phyloP scores from a whole-genome alignment of 1,140 invertebrate genomes.

The Nephotettix cincticeps region DNA sequence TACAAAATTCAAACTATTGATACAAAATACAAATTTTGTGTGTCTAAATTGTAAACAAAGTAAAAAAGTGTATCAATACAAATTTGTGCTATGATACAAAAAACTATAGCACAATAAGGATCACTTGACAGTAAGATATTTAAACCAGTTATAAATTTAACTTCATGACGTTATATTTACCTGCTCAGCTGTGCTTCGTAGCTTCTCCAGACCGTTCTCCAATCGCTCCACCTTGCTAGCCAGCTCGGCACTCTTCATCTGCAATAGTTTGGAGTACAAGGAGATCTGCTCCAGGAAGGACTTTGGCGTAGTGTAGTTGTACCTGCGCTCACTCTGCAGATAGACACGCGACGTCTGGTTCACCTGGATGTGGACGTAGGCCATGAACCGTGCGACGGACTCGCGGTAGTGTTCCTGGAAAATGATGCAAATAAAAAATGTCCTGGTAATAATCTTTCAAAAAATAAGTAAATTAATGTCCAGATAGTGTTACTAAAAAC shows the following conservation, averaged over 20 bases:
- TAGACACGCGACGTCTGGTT: constrained; percentile 86
- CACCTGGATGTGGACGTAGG: constrained; percentile 90
- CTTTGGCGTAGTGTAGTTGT: constrained; percentile 97
- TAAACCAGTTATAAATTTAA: too few relatives aligned
- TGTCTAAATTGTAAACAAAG: too few relatives aligned
- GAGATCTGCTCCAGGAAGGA: constrained; percentile 95
- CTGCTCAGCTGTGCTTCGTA: constrained; percentile 82
- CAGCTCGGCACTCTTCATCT: constrained; percentile 78
- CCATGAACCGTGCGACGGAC: constrained; percentile 89
- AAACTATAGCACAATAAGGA: too few relatives aligned
- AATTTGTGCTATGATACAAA: too few relatives aligned
- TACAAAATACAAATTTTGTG: too few relatives aligned
- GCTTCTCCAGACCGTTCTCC: constrained; percentile 91
- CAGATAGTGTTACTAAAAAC: neutral
- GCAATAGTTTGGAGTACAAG: constrained; percentile 84
- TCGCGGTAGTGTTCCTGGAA: constrained; percentile 64
- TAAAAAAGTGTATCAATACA: too few relatives aligned
- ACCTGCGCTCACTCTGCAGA: constrained; percentile 84
- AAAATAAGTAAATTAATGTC: neutral
- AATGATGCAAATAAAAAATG: too few relatives aligned
- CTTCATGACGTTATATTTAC: too few relatives aligned
- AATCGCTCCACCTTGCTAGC: constrained; percentile 79
- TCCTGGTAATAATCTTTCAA: neutral
- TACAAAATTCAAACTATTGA: too few relatives aligned
- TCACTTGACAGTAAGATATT: too few relatives aligned